Evolutionary conservation across 2,113 vertebrate species (phyloP).

Genomic region (Crotalus tigris): DNA sequence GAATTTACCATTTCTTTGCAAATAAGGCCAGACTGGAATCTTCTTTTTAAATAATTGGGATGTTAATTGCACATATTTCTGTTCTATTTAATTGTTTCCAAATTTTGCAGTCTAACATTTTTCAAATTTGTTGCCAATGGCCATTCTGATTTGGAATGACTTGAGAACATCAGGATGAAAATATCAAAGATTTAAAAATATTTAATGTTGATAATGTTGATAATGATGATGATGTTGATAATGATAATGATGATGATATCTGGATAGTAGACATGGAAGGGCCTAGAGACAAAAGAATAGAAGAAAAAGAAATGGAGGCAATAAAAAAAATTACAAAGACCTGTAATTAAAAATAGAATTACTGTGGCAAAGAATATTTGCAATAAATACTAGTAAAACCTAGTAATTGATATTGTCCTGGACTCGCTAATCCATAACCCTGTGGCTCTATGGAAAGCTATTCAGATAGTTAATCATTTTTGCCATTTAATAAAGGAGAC

Average conservation of each 20-base stretch:
- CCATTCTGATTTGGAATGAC: background rate
- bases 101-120: background rate
- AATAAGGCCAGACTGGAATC: conserved; percentile 1
- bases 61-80: conserved; percentile 50
- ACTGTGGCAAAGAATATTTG: no score
- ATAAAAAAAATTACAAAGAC: no score
- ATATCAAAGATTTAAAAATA: conserved; percentile 48
- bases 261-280: no score
- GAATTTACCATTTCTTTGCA: conserved; percentile 39
- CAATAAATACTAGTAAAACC: no score
- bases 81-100: conserved; percentile 37
- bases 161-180: background rate
- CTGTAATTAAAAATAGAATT: no score
- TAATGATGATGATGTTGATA: conserved; percentile 33
- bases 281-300: no score
- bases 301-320: no score
- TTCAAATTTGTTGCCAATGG: background rate
- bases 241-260: no score
- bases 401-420: background rate
- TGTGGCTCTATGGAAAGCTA: background rate
- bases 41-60: conserved; percentile 41
- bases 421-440: background rate
- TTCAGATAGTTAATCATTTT: background rate
- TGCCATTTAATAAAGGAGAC: background rate
- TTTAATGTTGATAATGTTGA: conserved; percentile 24